Conservation (phyloP, 2,888 invertebrate genomes). For the Steromphala cineraria region DNA sequence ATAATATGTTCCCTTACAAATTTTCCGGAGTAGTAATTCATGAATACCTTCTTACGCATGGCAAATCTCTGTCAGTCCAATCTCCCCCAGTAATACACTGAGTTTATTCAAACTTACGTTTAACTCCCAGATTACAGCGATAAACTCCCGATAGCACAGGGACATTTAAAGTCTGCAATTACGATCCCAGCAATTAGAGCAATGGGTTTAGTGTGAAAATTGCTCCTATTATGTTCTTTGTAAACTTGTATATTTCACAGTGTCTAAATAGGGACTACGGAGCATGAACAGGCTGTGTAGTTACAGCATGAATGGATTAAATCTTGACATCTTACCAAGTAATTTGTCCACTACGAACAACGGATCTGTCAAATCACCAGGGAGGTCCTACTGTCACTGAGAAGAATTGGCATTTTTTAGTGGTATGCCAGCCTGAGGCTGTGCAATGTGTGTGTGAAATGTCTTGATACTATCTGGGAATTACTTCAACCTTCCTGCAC, state of each 20-base stretch:
- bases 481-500: background rate
- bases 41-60: conserved; percentile 1
- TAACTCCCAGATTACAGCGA: conserved; percentile 5
- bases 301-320: background rate
- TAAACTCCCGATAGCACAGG: conserved; percentile 1
- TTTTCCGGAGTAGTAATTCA: background rate
- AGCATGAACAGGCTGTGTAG: background rate
- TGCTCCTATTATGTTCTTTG: conserved; percentile 10
- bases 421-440: background rate
- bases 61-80: background rate
- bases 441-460: background rate
- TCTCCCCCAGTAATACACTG: background rate
- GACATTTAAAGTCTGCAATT: background rate
- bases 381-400: background rate
- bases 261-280: background rate
- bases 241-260: conserved; percentile 11
- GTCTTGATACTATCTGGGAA: background rate
- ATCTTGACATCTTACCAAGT: conserved; percentile 6
- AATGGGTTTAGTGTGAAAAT: background rate
- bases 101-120: conserved; percentile 13
- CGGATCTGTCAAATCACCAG: background rate
- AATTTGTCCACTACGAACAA: conserved; percentile 11
- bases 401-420: background rate
- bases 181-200: background rate
- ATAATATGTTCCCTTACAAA: too few species aligned